Evolutionary conservation across 92 coral and sea anemone species (phyloP), one percentile per base, ranked within the genome.

Genomic region (Diadumene lineata): DNA sequence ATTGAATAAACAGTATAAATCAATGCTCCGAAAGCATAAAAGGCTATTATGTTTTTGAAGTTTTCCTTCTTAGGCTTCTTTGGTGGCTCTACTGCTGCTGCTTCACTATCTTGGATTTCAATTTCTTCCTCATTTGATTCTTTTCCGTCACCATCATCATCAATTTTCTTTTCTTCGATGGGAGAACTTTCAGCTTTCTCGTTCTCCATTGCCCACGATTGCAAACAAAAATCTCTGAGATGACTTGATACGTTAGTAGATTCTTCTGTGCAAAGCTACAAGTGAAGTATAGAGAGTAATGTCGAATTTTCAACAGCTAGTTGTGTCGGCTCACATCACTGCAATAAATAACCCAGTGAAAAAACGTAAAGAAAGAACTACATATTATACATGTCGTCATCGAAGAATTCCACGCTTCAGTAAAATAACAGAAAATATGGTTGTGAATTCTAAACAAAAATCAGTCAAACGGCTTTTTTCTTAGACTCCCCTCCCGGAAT

Each of bases 1-100:
- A 91, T 92, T 6, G 97, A 91, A 62, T 88, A 91, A 21, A 91
- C 97, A 6, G 92, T 91, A 71, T 91, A 91, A 58, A 91, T 91
- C 13, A 91, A 76, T 28, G 90, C 85, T 1, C 97, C 97, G 25
- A 91, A 91, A 16, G 92, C 85, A 64, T 88, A 91, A 67, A 91
- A 91, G 1, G 93, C 83, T 0, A 77, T 63, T 18, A 91, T 82
- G 76, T 91, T 91, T 25, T 77, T 74, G 1, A 81, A 11, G 0
- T 60, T 83, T 62, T 91, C 97, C 57, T 84, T 88, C 38, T 30
- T 67, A 8, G 87, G 77, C 31, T 75, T 61, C 22, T 25, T 22
- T 33, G 73, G 50, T 33, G 50, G 30, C 43, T 68, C 61, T n/a
- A 64, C 88, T n/a, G 70, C 73, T 31, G 64, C 53, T 32, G 70